Evolutionary conservation across 2,113 vertebrate genomes (phyloP).

Genomic region (Notarius quadriscutis): DNA sequence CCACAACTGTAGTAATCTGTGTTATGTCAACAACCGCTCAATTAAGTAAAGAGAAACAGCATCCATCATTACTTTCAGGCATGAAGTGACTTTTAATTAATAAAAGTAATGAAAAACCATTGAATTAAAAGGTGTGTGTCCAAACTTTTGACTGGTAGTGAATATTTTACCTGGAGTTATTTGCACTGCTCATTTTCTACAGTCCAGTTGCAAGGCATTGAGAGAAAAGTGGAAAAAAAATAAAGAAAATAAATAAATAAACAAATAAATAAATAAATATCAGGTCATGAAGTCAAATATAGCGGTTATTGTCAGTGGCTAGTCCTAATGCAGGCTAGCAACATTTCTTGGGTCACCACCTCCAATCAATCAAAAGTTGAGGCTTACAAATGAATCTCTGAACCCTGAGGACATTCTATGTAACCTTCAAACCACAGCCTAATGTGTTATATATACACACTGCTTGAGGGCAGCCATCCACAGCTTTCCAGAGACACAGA

Average conservation of each 20-base stretch:
- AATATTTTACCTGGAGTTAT: neutral
- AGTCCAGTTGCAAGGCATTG: neutral
- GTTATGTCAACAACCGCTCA: too few relatives aligned
- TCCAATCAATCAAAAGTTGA: slow-evolving; percentile 48
- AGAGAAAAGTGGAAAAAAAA: too few relatives aligned
- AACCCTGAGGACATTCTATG: slow-evolving; percentile 39
- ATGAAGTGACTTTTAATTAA: too few relatives aligned
- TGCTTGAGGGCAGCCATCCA: slow-evolving; percentile 51
- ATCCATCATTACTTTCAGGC: too few relatives aligned
- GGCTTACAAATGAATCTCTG: slow-evolving; percentile 29
- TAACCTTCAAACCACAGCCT: slow-evolving; percentile 49
- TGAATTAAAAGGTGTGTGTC: too few relatives aligned
- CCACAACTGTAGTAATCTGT: too few relatives aligned
- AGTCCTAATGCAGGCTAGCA: neutral
- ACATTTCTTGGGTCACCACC: slow-evolving; percentile 21
- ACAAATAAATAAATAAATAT: neutral
- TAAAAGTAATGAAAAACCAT: too few relatives aligned
- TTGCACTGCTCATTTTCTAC: neutral
- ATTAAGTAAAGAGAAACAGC: too few relatives aligned
- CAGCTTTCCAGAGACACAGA: slow-evolving; percentile 42
- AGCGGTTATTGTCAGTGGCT: slow-evolving; percentile 13
- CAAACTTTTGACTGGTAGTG: too few relatives aligned
- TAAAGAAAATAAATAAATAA: too few relatives aligned
- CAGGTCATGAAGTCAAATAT: slow-evolving; percentile 15
- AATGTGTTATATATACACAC: slow-evolving; percentile 48